A percentile compares a stretch with the other conserved stretches of the same genome.
phyloP scores from a whole-genome alignment of 2,797 vertebrate genomes.

The Pyrrhura leucotis region DNA sequence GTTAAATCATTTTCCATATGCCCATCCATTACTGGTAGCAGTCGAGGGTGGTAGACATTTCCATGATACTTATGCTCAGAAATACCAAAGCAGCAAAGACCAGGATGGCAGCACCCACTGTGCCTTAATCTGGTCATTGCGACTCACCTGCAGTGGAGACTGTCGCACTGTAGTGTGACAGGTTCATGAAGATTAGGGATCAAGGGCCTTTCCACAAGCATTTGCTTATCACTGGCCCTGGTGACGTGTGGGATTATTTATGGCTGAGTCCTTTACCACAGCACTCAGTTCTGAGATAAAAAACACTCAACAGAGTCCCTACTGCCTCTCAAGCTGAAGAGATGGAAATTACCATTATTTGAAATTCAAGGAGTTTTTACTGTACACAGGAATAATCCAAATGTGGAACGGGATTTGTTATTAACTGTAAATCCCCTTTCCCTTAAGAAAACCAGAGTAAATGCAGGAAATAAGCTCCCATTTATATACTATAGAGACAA shows the following conservation, averaged over 20 bases:
- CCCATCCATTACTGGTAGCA: background rate
- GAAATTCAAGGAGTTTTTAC: constrained; percentile 65
- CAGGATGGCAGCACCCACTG: accelerated
- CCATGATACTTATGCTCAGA: background rate
- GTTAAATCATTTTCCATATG: background rate
- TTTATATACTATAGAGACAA: constrained; percentile 53
- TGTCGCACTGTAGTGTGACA: background rate
- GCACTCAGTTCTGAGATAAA: background rate
- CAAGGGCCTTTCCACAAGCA: background rate
- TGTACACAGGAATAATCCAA: constrained; percentile 62
- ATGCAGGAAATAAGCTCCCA: constrained; percentile 54
- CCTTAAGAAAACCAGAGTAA: constrained; percentile 59
- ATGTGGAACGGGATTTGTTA: constrained; percentile 55
- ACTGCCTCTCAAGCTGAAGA: background rate
- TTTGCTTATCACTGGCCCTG: background rate
- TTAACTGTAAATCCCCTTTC: constrained; percentile 64
- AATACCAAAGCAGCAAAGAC: background rate
- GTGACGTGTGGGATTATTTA: background rate
- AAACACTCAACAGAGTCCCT: background rate
- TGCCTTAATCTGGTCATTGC: background rate
- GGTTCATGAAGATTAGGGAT: background rate
- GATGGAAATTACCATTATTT: constrained; percentile 59
- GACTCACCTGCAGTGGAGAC: background rate
- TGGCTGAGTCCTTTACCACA: background rate
- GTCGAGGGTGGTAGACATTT: background rate